Evolutionary conservation across 1,140 invertebrate species (phyloP), one percentile per base, ranked within the genome.

Genomic region (Apis laboriosa): DNA sequence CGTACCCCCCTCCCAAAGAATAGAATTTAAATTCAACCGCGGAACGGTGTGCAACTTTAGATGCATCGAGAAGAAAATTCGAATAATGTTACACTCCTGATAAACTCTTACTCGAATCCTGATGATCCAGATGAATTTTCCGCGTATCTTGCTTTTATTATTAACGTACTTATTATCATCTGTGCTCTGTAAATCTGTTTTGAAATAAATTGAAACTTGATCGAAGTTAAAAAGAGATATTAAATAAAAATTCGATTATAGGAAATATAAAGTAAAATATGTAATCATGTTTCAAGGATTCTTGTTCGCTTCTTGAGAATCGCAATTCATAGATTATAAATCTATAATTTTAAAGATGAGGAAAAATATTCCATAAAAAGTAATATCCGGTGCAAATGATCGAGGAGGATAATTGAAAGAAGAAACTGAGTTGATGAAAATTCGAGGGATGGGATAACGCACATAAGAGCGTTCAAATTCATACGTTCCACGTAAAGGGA

Each of bases 1-100:
- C 51, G 51, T 71, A 63, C 21, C 70, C n/a, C 34, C 34, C 34
- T 60, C n/a, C 34, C 3, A 19, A 55, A 24, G 21, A 55, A 74
- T 56, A 71, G 61, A 75, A 80, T 80, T 80, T 74, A 74, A 80
- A 80, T 66, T 80, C 55, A 56, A 63, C 71, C 60, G 61, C 8
- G 12, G 53, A 71, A 28, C 56, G 51, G 49, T 71, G 71, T 51
- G 51, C 53, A 49, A 11, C 61, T 49, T 28, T 51, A 49, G 43
- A 43, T 19, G 51, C 12, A 19, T 4, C 19, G 68, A 28, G 15
- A n/a, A 49, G 61, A n/a, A 68, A 72, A 79, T 79, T 51, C 15
- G 55, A 71, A 21, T 51, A 51, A 1, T 11, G 51, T 72, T 72
- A n/a, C 17, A 28, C 7, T 9, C 15, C 9, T 71, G n/a, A 71